A percentile compares a stretch with the other conserved stretches of the same genome.
Conservation (phyloP, 2,888 invertebrate genomes). For the Tetrapedia diversipes region DNA sequence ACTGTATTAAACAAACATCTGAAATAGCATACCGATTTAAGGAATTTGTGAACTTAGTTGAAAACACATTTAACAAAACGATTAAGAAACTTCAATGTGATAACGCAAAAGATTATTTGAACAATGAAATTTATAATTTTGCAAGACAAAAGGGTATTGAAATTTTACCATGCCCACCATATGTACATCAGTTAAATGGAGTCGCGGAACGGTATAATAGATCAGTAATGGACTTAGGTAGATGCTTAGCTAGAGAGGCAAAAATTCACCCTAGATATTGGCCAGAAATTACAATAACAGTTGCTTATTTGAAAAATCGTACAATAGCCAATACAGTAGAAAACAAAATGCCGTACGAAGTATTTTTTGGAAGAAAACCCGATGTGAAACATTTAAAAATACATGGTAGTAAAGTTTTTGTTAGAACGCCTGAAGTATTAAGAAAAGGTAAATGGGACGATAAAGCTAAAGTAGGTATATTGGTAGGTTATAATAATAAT, state of each 20-base stretch:
- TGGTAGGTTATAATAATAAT: slow-evolving; percentile 15
- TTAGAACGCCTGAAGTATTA: slow-evolving; percentile 25
- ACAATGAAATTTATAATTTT: slow-evolving; percentile 8
- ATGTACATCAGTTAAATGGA: no score
- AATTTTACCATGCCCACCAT: not conserved
- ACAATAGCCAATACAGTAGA: slow-evolving; percentile 24
- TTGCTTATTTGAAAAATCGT: slow-evolving; percentile 50
- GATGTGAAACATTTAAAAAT: slow-evolving; percentile 25
- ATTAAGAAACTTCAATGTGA: slow-evolving; percentile 21
- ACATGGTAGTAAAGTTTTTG: slow-evolving; percentile 36
- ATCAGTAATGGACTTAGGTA: slow-evolving; percentile 8
- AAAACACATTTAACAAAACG: slow-evolving; percentile 12
- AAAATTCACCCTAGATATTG: slow-evolving; percentile 33
- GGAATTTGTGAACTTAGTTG: slow-evolving; percentile 9
- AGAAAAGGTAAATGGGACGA: slow-evolving; percentile 28
- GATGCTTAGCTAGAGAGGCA: slow-evolving; percentile 24
- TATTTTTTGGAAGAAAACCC: slow-evolving; percentile 14
- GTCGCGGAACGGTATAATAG: no score
- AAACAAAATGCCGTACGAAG: slow-evolving; percentile 4
- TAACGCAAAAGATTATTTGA: slow-evolving; percentile 24
- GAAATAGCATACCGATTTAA: slow-evolving; percentile 10
- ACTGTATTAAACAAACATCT: slow-evolving; percentile 6
- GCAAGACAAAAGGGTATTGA: not conserved
- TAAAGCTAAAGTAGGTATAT: slow-evolving; percentile 14
- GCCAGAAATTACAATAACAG: slow-evolving; percentile 38